Evolutionary conservation across 2,888 invertebrate species (phyloP), one percentile per base, ranked within the genome.

Genomic region (Stenurella melanura): DNA sequence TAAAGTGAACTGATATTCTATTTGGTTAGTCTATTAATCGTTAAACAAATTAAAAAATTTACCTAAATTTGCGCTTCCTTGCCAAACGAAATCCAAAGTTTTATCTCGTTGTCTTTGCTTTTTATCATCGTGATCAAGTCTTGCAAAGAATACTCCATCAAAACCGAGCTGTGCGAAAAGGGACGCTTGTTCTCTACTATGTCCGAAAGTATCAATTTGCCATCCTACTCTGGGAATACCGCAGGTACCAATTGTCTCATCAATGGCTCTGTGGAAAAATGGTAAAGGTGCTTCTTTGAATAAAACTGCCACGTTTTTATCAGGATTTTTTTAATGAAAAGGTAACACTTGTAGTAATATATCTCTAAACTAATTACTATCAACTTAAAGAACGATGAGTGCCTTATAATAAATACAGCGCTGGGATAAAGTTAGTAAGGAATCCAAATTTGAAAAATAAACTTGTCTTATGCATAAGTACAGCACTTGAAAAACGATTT

Each of bases 201-300:
- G 96, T 0, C 96, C 96, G 85, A 96, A 97, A 0, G 96, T 94
- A 90, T 97, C 96, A 18, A 96, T 96, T 89, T 97, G 96, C 96
- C 96, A 96, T 0, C 94, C 96, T 0, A 95, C 92, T 72, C 92
- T 92, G 0, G 96, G 96, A 38, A 93, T 91, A 0, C 93, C 96
- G 83, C 96, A 96, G 0, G 92, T 91, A 0, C 95, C 95, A 64
- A 96, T 91, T 0, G 93, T 93, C 63, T 95, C 93, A 54, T 78
- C 71, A n/a, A 79, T 74, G 10, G 58, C 67, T 54, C 74, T 81
- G 30, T 11, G 66, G 63, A 34, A 70, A 15, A 38, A n/a, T 21
- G 17, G 38, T 26, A 26, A 26, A 26, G 21, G 4, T n/a, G n/a
- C n/a, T n/a, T n/a, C n/a, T 26, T 26, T 26, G 4, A 26, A 3